Evolutionary conservation across 1,140 invertebrate genomes (phyloP), one percentile per base, ranked within the genome.

Genomic region (Rhopalosiphum maidis): DNA sequence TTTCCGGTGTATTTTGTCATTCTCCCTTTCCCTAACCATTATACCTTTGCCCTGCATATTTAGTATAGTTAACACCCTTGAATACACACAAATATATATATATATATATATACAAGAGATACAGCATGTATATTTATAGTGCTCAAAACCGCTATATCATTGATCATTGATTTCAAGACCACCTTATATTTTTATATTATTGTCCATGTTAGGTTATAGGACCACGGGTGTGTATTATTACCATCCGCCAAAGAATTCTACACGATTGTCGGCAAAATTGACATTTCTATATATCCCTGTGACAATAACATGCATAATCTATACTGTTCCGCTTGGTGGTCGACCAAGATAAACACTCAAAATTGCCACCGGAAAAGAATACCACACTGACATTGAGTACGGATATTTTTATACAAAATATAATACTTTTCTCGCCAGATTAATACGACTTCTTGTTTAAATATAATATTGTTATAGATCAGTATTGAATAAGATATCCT

Each of bases 341-440:
- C 54, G 87, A 55, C 48, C n/a, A 18, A 90, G 30, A 46, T 60
- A 90, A 60, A 90, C 54, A 90, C 37, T 60, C 23, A 22, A 60
- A 41, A 90, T 60, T 35, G 88, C 88, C 88, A 90, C 88, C 88
- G 88, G 51, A 90, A 90, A 54, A 41, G 48, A 60, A 55, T 35
- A 8, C 23, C 87, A 23, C 48, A 23, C n/a, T 37, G 87, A 35
- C 41, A 46, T n/a, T 25, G 41, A 41, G 37, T 46, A 87, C 87
- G 87, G 86, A 51, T 88, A 51, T 46, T 48, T 25, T 87, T 87
- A 87, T 30, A 48, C 25, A 87, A 48, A 51, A 51, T 51, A 87
- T 48, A 87, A 46, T 30, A 87, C 85, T 11, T 46, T 87, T 87
- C 41, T 9, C 37, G 23, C 25, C 77, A 21, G 77, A 37, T 37